Evolutionary conservation across 2,113 vertebrate species (phyloP), one percentile per base, ranked within the genome.

Genomic region (Xiphophorus maculatus): DNA sequence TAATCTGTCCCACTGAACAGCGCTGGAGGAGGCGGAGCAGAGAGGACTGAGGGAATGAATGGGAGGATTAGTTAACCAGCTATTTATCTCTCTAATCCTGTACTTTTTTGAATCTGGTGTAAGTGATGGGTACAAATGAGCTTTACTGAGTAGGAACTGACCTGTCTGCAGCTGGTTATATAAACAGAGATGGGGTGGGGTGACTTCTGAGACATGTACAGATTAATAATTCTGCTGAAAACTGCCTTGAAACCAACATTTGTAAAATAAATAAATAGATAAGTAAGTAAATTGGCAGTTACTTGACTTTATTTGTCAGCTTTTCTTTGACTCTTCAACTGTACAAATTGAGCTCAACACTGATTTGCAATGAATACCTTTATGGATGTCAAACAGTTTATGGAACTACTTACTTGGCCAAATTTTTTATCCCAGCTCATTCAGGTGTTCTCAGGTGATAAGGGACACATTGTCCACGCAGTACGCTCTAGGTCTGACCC

Each of bases 41-140:
- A 29, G 61, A 30, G 29, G 13, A 30, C 29, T 32, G 62, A 28
- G 28, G 62, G 62, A 30, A 63, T 63, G 62, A 63, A 68, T 19
- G 15, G 40, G 1, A n/a, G 84, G 84, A 77, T 87, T 85, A 84
- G 69, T 71, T n/a, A 71, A 63, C 67, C 32, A 64, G 76, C 65
- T 83, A 68, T 86, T 88, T 83, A 84, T 48, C 74, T 65, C 78
- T 78, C 51, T 91, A 92, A 93, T 92, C 90, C 77, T 66, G 10
- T 25, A 51, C 28, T 17, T 65, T 88, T 84, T 69, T 58, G 25
- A 85, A 25, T 35, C 83, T 69, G 84, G 67, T 87, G 82, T 76
- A 86, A 89, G 48, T 74, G 84, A 89, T 82, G 54, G 84, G 78
- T 35, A 83, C 85, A 87, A 86, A 85, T 30, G 42, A 66, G 85